Percentiles rank a stretch among this genome's conserved stretches.
Evolutionary conservation across 2,113 vertebrate species (phyloP).

Genomic region (Trachemys scripta): DNA sequence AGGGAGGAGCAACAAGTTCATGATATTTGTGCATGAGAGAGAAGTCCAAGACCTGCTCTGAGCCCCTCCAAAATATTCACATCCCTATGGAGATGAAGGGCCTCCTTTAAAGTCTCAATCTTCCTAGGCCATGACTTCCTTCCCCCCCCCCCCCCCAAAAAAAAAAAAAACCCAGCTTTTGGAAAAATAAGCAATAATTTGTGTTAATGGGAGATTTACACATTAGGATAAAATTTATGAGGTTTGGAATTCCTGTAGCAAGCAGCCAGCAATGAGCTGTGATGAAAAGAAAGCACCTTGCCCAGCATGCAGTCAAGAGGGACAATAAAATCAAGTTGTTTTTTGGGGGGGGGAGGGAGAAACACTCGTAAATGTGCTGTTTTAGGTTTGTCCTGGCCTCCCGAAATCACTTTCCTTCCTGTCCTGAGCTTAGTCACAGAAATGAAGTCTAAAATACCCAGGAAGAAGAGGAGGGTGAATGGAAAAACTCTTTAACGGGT

Average conservation of each 20-base stretch:
- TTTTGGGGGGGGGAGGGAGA: slow-evolving; percentile 25
- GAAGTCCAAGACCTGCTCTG: not conserved
- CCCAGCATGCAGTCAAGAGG: slow-evolving; percentile 54
- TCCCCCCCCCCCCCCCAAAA: too few species aligned
- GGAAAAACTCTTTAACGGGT: not conserved
- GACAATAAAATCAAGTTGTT: slow-evolving; percentile 60
- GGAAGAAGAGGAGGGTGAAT: slow-evolving; percentile 18
- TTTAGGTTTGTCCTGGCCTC: slow-evolving; percentile 56
- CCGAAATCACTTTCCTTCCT: slow-evolving; percentile 37
- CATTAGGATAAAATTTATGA: not conserved
- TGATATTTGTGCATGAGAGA: not conserved
- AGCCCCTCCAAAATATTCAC: not conserved
- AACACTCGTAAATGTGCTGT: slow-evolving; percentile 61
- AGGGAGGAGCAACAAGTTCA: fast-evolving
- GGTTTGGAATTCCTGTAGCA: slow-evolving; percentile 3
- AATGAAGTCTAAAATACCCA: slow-evolving; percentile 39
- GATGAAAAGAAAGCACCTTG: slow-evolving; percentile 64
- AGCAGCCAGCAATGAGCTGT: slow-evolving; percentile 41
- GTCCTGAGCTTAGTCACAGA: slow-evolving; percentile 49
- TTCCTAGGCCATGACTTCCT: not conserved
- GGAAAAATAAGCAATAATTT: not conserved
- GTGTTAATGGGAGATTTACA: slow-evolving; percentile 47
- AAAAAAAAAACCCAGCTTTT: not conserved
- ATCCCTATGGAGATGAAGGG: not conserved
- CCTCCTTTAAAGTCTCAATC: not conserved